Percentiles rank a stretch among this genome's conserved stretches.
These are phyloP conservation scores for Panulirus ornatus DNA, from an alignment of 1,140 invertebrate species.

Conservation along the genomic window DNA sequence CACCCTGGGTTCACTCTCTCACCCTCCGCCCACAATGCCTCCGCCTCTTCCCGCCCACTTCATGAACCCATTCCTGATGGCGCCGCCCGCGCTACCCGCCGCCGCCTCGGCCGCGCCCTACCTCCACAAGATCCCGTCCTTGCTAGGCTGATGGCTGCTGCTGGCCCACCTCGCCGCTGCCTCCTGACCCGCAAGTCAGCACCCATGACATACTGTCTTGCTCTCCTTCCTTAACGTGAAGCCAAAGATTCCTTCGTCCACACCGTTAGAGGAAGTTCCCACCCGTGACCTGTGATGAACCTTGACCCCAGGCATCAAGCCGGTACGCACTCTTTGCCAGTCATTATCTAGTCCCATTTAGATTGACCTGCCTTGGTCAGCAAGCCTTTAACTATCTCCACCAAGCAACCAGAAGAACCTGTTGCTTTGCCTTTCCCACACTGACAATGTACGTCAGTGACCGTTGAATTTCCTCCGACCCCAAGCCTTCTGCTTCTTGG, in stretches of 20 bases:
- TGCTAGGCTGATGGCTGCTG: slow-evolving; percentile 72
- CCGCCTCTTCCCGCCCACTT: slow-evolving; percentile 69
- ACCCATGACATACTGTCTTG: neutral
- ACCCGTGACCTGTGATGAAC: slow-evolving; percentile 19
- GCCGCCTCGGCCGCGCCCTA: slow-evolving; percentile 50
- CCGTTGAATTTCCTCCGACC: too few relatives aligned
- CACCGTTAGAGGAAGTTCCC: neutral
- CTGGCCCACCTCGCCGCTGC: slow-evolving; percentile 55
- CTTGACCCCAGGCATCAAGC: neutral
- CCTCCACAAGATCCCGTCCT: slow-evolving; percentile 68
- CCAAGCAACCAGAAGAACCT: neutral
- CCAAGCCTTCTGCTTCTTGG: too few relatives aligned
- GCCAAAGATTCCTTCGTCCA: slow-evolving; percentile 26
- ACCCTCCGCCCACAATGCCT: slow-evolving; percentile 72
- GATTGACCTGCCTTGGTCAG: neutral
- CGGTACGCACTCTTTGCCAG: neutral
- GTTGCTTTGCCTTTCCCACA: too few relatives aligned
- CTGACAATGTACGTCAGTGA: too few relatives aligned
- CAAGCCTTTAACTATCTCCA: neutral
- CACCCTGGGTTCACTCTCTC: slow-evolving; percentile 72
- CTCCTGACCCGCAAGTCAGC: neutral
- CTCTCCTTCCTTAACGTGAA: neutral
- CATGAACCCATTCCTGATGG: slow-evolving; percentile 71
- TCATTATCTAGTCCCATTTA: slow-evolving; percentile 41
- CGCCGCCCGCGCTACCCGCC: slow-evolving; percentile 45